Percentiles rank a stretch among this genome's conserved stretches.
Conservation (phyloP, 2,113 vertebrate species). For the Brachyhypopomus occidentalis region DNA sequence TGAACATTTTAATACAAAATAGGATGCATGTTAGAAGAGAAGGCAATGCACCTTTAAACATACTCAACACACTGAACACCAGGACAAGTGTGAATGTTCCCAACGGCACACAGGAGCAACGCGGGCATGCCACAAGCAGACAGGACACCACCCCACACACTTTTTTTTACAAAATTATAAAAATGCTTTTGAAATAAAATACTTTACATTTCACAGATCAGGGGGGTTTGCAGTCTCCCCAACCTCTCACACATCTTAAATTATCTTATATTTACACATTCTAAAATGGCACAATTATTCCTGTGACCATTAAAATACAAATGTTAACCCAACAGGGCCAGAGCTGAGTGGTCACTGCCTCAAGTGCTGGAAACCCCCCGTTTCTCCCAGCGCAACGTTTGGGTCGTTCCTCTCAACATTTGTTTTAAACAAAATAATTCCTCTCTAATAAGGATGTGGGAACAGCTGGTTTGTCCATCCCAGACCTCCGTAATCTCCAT, state of each 20-base stretch:
- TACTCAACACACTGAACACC: conserved; percentile 11
- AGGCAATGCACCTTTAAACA: conserved; percentile 52
- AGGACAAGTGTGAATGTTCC: conserved; percentile 33
- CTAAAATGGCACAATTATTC: conserved; percentile 51
- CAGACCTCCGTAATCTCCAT: too few species aligned
- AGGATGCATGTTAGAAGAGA: conserved; percentile 56
- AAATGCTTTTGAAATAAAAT: conserved; percentile 69
- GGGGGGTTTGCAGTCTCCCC: conserved; percentile 35
- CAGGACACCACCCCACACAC: conserved; percentile 39
- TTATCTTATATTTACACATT: conserved; percentile 66
- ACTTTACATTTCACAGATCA: conserved; percentile 73
- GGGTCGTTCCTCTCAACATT: too few species aligned
- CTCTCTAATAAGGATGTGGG: too few species aligned
- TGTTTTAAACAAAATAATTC: too few species aligned
- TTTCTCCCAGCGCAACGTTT: too few species aligned
- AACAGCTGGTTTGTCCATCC: too few species aligned
- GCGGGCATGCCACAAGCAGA: conserved; percentile 53
- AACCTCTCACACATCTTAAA: conserved; percentile 55
- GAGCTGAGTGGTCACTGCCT: background rate
- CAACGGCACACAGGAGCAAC: conserved; percentile 32
- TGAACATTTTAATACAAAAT: conserved; percentile 72
- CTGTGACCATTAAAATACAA: conserved; percentile 41
- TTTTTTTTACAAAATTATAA: conserved; percentile 68
- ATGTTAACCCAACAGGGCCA: background rate
- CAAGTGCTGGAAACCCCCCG: background rate